These are phyloP conservation scores for Alloscopus bannaensis DNA, from an alignment of 2,888 invertebrate genomes.

Conservation along the genomic window DNA sequence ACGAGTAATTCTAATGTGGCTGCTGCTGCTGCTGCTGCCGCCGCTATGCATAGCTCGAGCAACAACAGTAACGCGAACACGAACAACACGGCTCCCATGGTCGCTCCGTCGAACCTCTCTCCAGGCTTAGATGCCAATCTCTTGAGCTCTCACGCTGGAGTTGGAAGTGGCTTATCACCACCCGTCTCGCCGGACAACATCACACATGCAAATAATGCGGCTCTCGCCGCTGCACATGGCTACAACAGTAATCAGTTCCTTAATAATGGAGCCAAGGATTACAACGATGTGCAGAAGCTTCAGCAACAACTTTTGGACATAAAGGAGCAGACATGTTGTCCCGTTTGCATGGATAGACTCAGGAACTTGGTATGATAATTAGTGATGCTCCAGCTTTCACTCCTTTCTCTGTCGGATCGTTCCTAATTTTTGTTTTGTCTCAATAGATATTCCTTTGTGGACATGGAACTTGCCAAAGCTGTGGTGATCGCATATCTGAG, in stretches of 20 bases:
- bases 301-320: slow-evolving; percentile 98
- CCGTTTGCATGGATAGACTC: slow-evolving; percentile 96
- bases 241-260: slow-evolving; percentile 73
- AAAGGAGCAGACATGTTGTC: slow-evolving; percentile 99
- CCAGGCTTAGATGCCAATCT: slow-evolving; percentile 73
- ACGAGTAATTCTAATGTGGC: slow-evolving; percentile 51
- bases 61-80: slow-evolving; percentile 38
- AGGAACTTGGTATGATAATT: slow-evolving; percentile 86
- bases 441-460: slow-evolving; percentile 79
- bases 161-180: slow-evolving; percentile 50
- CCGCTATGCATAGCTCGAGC: slow-evolving; percentile 58
- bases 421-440: not conserved
- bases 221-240: slow-evolving; percentile 64
- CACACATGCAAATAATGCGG: slow-evolving; percentile 69
- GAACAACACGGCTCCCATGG: slow-evolving; percentile 40
- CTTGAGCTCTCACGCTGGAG: slow-evolving; percentile 62
- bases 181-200: slow-evolving; percentile 70
- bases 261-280: slow-evolving; percentile 84
- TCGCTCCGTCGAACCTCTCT: slow-evolving; percentile 69
- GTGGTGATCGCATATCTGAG: slow-evolving; percentile 97
- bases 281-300: slow-evolving; percentile 89
- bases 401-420: not conserved
- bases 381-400: not conserved
- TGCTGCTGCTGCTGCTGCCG: slow-evolving; percentile 53
- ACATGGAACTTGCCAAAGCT: slow-evolving; percentile 98